Percentiles rank a stretch among this genome's conserved stretches.
phyloP scores from a whole-genome alignment of 2,888 invertebrate species.

The Limnephilus marmoratus region DNA sequence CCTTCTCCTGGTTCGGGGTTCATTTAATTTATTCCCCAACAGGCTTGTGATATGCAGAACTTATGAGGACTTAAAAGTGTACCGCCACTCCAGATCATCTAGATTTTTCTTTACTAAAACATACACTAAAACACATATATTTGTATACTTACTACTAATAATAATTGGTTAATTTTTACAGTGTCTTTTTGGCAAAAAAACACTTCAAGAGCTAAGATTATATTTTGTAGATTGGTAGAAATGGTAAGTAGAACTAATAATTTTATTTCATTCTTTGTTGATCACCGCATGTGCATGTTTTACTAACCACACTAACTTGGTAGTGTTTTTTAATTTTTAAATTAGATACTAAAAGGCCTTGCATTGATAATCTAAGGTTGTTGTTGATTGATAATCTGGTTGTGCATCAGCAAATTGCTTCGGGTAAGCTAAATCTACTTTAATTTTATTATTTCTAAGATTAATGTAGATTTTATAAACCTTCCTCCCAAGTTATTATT shows the following conservation, averaged over 20 bases:
- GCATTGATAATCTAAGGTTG: neutral
- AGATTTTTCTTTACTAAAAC: too few species aligned
- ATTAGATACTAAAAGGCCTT: neutral
- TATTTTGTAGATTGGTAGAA: neutral
- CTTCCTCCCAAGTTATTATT: neutral
- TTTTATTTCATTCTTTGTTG: constrained; percentile 23
- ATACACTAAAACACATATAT: too few species aligned
- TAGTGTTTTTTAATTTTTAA: neutral
- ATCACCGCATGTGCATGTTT: constrained; percentile 23
- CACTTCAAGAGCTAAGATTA: neutral
- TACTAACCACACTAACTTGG: neutral
- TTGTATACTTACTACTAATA: too few species aligned
- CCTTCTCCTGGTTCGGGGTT: too few species aligned
- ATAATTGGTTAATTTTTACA: too few species aligned
- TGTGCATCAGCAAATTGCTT: neutral
- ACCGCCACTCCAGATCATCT: too few species aligned
- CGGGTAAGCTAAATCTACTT: neutral
- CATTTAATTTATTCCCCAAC: too few species aligned
- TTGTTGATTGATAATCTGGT: neutral
- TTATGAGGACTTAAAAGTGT: too few species aligned
- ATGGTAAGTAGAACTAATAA: neutral
- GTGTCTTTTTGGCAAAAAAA: too few species aligned
- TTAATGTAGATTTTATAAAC: neutral
- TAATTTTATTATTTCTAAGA: neutral
- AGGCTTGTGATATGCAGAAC: too few species aligned